These are phyloP conservation scores for Alosa alosa DNA, from an alignment of 2,113 vertebrate genomes.

Conservation along the genomic window DNA sequence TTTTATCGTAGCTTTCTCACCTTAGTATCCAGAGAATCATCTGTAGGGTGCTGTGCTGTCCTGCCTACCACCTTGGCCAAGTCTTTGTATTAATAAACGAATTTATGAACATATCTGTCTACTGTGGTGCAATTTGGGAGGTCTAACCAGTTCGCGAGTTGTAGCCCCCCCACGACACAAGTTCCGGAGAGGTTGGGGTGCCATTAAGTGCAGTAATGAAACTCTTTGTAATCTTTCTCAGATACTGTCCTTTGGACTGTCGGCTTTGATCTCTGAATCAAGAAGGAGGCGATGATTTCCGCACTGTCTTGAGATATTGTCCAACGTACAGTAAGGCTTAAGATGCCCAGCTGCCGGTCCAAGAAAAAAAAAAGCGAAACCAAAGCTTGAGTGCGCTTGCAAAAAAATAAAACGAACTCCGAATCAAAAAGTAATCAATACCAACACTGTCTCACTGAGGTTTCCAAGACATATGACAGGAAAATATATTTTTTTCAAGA, in stretches of 20 bases:
- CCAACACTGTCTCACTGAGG: constrained; percentile 56
- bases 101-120: too few relatives aligned
- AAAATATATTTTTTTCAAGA: constrained; percentile 56
- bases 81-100: too few relatives aligned
- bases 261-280: constrained; percentile 1
- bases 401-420: constrained; percentile 48
- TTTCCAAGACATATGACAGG: constrained; percentile 53
- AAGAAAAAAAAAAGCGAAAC: constrained; percentile 54
- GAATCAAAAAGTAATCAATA: constrained; percentile 47
- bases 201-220: constrained; percentile 1
- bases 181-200: constrained; percentile 55
- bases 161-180: too few relatives aligned
- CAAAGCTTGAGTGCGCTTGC: constrained; percentile 60
- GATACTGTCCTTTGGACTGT: constrained; percentile 24
- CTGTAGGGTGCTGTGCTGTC: too few relatives aligned
- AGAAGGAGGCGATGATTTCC: constrained; percentile 51
- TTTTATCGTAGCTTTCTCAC: too few relatives aligned
- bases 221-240: constrained; percentile 7
- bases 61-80: too few relatives aligned
- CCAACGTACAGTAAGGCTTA: constrained; percentile 54
- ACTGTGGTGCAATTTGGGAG: too few relatives aligned
- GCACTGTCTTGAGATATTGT: constrained; percentile 58
- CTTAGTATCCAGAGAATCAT: too few relatives aligned
- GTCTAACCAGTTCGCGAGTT: too few relatives aligned
- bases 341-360: constrained; percentile 62